These are phyloP conservation scores for Leptonema lineaticorne DNA, from an alignment of 1,140 invertebrate species.

Conservation along the genomic window DNA sequence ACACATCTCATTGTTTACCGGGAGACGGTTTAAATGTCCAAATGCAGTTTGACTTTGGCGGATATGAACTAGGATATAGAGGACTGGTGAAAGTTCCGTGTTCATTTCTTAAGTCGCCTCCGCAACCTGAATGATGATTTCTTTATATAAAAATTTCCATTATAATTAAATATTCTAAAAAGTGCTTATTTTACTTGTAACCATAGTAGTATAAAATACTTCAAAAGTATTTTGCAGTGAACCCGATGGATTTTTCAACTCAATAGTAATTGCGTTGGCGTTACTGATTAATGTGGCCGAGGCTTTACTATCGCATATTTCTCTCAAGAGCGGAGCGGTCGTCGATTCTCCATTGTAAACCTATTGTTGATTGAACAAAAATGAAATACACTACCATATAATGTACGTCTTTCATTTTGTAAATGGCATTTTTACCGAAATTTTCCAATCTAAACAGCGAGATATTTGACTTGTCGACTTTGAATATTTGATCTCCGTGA, in stretches of 20 bases:
- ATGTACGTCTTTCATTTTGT: background rate
- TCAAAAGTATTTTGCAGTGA: slow-evolving; percentile 56
- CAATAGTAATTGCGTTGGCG: slow-evolving; percentile 65
- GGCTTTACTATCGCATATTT: slow-evolving; percentile 58
- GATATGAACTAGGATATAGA: slow-evolving; percentile 78
- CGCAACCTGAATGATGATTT: slow-evolving; percentile 68
- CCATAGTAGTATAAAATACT: slow-evolving; percentile 63
- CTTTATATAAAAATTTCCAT: no score
- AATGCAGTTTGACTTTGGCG: slow-evolving; percentile 70
- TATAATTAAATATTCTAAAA: no score
- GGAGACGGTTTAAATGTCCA: slow-evolving; percentile 69
- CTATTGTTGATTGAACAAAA: slow-evolving; percentile 34
- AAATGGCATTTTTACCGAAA: background rate
- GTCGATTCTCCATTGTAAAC: slow-evolving; percentile 68
- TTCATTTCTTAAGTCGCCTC: slow-evolving; percentile 64
- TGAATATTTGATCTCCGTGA: slow-evolving; percentile 59
- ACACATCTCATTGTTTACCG: slow-evolving; percentile 44
- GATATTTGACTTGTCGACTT: background rate
- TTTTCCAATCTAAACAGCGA: background rate
- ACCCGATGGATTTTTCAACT: slow-evolving; percentile 48
- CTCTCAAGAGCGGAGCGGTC: slow-evolving; percentile 57
- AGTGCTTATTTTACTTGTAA: slow-evolving; percentile 59
- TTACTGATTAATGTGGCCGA: slow-evolving; percentile 64
- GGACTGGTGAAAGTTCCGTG: slow-evolving; percentile 72
- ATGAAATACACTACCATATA: slow-evolving; percentile 51